Evolutionary conservation across 2,113 vertebrate genomes (phyloP), one percentile per base, ranked within the genome.

Genomic region (Lagopus leucura): DNA sequence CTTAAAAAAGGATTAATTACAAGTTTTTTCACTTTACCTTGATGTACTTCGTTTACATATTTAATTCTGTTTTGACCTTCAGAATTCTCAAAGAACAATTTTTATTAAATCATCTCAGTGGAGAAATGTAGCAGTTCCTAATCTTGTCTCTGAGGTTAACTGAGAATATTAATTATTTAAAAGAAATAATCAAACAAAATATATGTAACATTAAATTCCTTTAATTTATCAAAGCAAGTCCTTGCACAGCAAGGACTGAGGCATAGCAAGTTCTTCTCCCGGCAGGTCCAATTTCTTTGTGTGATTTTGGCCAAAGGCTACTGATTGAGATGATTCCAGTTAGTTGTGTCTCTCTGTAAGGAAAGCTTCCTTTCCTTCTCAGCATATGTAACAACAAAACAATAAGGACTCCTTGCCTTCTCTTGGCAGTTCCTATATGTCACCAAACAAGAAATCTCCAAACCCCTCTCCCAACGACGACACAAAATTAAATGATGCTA

Each of bases 11-110:
- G n/a, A 94, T 88, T 82, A 90, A 93, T 91, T 94, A 48, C 45
- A 74, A 79, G 21, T 7, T 89, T 91, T 94, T 64, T 80, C 78
- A 18, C 57, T 84, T 92, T 88, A 82, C 81, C 77, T 86, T 93
- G 61, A 86, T 58, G 66, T 50, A 71, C 70, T 77, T 76, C 90
- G 52, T 85, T 95, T 94, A 89, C 61, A 73, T 73, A 87, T 66
- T 92, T 96, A 78, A 86, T 70, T 36, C 1, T 2, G 50, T 40
- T 94, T 80, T 78, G 84, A 92, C 95, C 93, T 95, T 93, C 88
- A 87, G 54, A 93, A 94, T 66, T 91, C 72, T 77, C 61, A 93
- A 87, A 65, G 73, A 89, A 67, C 28, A 78, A 60, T 92, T 95
- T 93, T 86, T 70, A 77, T 92, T 92, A 95, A 89, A 88, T 27